Base-by-base conservation (phyloP, 2,797 vertebrate genomes). In the Knipowitschia caucasica region DNA sequence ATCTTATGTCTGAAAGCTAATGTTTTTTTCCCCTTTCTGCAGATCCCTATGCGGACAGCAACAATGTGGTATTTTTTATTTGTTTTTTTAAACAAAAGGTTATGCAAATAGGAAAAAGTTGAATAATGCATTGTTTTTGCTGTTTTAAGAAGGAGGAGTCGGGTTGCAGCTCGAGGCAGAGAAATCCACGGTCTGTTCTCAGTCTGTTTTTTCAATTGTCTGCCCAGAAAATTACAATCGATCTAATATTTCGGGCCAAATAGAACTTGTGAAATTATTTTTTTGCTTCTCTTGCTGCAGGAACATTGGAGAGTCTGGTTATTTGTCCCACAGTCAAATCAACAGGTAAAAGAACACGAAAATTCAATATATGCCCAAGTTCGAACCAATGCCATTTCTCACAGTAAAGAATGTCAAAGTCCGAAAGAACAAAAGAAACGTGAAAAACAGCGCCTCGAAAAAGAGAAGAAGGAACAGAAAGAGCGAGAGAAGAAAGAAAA, bases 401-500 rank as follows among this genome's bases (percentile, higher is more conserved):
- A 35, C 56, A 86, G 83, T 55, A 87, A 69, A 62, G 87, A 86
- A n/a, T 65, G 46, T 30, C 64, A 60, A 5, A 89, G 81, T 56
- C 84, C 88, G 10, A 84, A 89, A 69, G 88, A 91, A 27, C 81
- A 81, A 53, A 86, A 66, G 60, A 91, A 92, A 62, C 86, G 69
- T 34, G 88, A 88, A 46, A 89, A 89, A 51, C 91, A 92, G 1
- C 82, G 89, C 4, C 63, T 86, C 55, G 89, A 90, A 59, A 91
- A 74, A 46, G 86, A 90, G 69, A 90, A 76, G 62, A 91, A 91
- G 26, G 86, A 88, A 60, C 85, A 86, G 50, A 89, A 85, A 35
- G 90, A 90, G 47, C 80, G 72, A 8, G 87, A 89, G 44, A 92
- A 91, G 67, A 89, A 83, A 33, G 87, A 89, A 55, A 89, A 83